phyloP scores from a whole-genome alignment of 2,113 vertebrate genomes.

The Calypte anna region DNA sequence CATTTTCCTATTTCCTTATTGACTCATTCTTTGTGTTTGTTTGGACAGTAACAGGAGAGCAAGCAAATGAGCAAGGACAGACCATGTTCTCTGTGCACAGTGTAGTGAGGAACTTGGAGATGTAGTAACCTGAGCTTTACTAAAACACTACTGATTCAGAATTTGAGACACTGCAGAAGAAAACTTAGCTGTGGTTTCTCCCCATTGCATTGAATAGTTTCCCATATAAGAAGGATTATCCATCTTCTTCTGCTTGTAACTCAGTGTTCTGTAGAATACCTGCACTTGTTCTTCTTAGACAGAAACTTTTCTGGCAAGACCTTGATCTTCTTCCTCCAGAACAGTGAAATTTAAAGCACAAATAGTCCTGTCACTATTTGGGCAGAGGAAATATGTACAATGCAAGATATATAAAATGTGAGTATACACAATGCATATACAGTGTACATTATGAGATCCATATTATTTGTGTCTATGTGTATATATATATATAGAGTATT shows the following conservation, averaged over 20 bases:
- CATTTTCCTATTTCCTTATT: neutral
- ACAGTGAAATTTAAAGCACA: conserved; percentile 35
- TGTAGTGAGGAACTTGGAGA: neutral
- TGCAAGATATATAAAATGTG: conserved; percentile 7
- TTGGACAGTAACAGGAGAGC: neutral
- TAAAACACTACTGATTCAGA: neutral
- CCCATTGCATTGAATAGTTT: neutral
- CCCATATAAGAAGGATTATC: neutral
- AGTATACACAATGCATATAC: conserved; percentile 8
- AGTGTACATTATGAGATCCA: conserved; percentile 29
- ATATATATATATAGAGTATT: conserved; percentile 42
- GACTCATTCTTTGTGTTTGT: neutral
- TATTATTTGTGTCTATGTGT: neutral
- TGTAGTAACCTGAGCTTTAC: neutral
- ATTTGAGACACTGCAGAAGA: neutral
- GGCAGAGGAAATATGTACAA: neutral
- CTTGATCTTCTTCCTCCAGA: conserved; percentile 11
- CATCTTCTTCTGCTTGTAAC: neutral
- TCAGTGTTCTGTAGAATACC: neutral
- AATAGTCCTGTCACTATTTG: neutral
- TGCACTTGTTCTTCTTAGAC: neutral
- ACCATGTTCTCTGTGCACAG: neutral
- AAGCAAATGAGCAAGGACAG: neutral
- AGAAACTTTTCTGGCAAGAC: neutral
- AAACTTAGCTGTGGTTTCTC: neutral